Percentiles rank a stretch among this genome's conserved stretches.
These are phyloP conservation scores for Leptarthrus brevirostris DNA, from an alignment of 2,888 invertebrate species.

Conservation along the genomic window DNA sequence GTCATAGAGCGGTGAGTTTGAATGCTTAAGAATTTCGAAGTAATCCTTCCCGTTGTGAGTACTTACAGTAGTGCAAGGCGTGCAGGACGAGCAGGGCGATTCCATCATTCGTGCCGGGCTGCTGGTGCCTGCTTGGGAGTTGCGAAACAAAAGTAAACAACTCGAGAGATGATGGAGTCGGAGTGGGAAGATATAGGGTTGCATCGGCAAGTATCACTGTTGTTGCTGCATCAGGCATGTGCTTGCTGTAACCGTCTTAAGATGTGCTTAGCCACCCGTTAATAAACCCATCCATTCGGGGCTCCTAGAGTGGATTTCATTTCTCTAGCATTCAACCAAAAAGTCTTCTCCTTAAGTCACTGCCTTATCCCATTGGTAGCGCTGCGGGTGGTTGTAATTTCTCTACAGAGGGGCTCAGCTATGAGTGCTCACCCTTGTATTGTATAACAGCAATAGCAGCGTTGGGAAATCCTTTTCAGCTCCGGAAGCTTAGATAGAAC, in stretches of 20 bases:
- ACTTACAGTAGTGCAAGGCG: not conserved
- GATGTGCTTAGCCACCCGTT: conserved; percentile 47
- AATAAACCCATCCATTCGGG: conserved; percentile 45
- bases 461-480: conserved; percentile 33
- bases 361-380: conserved; percentile 24
- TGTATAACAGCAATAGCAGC: conserved; percentile 22
- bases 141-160: conserved; percentile 8
- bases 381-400: conserved; percentile 8
- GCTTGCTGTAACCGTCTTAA: conserved; percentile 36
- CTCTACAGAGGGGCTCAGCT: not conserved
- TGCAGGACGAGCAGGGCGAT: not conserved
- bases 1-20: conserved; percentile 34
- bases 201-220: conserved; percentile 33
- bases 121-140: not conserved
- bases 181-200: not conserved
- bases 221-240: conserved; percentile 37
- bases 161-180: not conserved
- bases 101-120: not conserved
- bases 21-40: conserved; percentile 32
- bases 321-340: conserved; percentile 27
- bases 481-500: conserved; percentile 38
- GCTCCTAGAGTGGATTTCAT: conserved; percentile 33
- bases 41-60: conserved; percentile 23
- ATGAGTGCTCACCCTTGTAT: conserved; percentile 29
- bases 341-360: conserved; percentile 38